These are phyloP conservation scores for Ceyx margarethae DNA, from an alignment of 2,113 vertebrate species.

Conservation along the genomic window DNA sequence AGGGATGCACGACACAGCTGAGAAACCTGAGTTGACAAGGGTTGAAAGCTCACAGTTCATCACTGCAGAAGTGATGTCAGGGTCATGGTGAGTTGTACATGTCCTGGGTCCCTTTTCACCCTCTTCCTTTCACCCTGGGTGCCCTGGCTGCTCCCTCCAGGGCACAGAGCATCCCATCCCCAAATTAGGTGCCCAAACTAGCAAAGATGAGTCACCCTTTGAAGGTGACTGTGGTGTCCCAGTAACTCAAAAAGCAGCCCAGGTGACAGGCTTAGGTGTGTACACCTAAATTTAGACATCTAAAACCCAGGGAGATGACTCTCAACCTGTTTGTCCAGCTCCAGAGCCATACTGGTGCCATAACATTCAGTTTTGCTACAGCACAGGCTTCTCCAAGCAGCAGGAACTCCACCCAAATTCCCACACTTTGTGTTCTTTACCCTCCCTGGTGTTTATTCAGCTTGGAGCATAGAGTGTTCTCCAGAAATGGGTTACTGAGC, in stretches of 20 bases:
- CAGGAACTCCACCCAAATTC: not conserved
- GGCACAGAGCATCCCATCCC: not conserved
- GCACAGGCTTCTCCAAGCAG: not conserved
- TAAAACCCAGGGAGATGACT: not conserved
- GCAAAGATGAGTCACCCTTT: not conserved
- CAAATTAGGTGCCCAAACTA: slow-evolving; percentile 38
- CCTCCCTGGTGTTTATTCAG: not conserved
- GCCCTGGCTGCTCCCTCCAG: not conserved
- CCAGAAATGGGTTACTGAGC: not conserved
- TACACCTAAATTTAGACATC: not conserved
- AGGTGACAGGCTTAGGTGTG: not conserved
- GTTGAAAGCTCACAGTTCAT: not conserved
- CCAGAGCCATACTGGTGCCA: accelerated
- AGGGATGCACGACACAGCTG: not conserved
- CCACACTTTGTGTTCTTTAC: not conserved
- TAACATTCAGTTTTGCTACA: not conserved
- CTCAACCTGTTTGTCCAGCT: not conserved
- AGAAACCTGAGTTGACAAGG: not conserved
- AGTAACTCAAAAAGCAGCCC: not conserved
- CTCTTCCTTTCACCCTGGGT: not conserved
- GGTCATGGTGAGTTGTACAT: not conserved
- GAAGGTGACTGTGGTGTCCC: slow-evolving; percentile 35
- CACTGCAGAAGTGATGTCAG: not conserved
- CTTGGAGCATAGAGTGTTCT: not conserved
- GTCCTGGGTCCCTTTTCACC: slow-evolving; percentile 4